A percentile compares a stretch with the other conserved stretches of the same genome.
phyloP scores from a whole-genome alignment of 2,888 invertebrate species.

The Tyria jacobaeae region DNA sequence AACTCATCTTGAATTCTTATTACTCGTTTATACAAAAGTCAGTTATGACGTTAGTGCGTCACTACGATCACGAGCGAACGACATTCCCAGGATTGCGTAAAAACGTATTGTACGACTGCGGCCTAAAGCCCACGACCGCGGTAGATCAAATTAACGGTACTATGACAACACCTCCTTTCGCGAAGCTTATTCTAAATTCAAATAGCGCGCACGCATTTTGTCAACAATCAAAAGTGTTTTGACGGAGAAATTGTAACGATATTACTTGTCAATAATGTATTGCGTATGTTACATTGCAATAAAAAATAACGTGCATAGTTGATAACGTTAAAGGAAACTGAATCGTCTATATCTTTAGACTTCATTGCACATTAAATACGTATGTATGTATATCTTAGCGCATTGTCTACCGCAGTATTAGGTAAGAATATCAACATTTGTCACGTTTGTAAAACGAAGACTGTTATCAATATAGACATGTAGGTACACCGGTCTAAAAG shows the following conservation, averaged over 20 bases:
- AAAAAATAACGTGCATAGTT: background rate
- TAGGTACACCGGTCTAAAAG: slow-evolving; percentile 34
- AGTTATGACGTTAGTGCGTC: slow-evolving; percentile 23
- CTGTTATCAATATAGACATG: slow-evolving; percentile 46
- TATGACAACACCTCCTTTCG: slow-evolving; percentile 66
- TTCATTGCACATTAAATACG: background rate
- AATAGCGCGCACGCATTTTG: slow-evolving; percentile 69
- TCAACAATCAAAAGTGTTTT: slow-evolving; percentile 64
- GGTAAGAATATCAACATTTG: background rate
- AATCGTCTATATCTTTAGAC: background rate
- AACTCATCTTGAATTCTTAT: slow-evolving; percentile 8
- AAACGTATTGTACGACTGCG: slow-evolving; percentile 46
- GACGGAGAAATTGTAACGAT: slow-evolving; percentile 34
- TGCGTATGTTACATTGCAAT: background rate
- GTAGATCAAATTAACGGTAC: slow-evolving; percentile 79
- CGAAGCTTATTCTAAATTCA: slow-evolving; percentile 74
- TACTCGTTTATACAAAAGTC: slow-evolving; percentile 14
- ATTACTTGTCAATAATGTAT: slow-evolving; percentile 27
- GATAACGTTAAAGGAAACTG: background rate
- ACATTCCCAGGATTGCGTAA: slow-evolving; percentile 33
- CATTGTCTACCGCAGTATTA: background rate
- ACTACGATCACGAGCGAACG: slow-evolving; percentile 17
- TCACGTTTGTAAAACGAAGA: slow-evolving; percentile 5
- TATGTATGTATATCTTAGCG: background rate
- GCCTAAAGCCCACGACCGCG: slow-evolving; percentile 65